Percentiles rank a stretch among this genome's conserved stretches.
Evolutionary conservation across 1,140 invertebrate species (phyloP).

Genomic region (Sminthurinus signatus): DNA sequence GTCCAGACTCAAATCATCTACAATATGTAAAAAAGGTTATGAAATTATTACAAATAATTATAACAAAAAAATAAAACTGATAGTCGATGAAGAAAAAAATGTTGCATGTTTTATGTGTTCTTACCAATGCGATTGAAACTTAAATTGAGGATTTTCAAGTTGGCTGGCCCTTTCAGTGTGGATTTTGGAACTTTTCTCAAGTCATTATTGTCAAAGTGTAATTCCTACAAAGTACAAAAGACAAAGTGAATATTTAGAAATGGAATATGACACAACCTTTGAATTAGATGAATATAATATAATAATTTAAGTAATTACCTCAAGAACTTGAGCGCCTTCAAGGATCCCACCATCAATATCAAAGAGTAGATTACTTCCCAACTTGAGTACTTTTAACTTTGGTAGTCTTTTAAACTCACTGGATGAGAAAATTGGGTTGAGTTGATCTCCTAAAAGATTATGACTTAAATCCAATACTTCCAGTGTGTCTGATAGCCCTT

Average conservation of each 20-base stretch:
- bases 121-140: slow-evolving; percentile 74
- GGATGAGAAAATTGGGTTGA: slow-evolving; percentile 82
- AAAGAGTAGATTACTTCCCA: slow-evolving; percentile 68
- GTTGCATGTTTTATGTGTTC: slow-evolving; percentile 20
- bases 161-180: slow-evolving; percentile 68
- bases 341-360: slow-evolving; percentile 76
- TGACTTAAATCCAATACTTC: slow-evolving; percentile 64
- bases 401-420: slow-evolving; percentile 70
- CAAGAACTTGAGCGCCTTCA: slow-evolving; percentile 56
- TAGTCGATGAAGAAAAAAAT: neutral
- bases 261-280: neutral
- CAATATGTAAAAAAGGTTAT: neutral
- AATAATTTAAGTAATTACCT: slow-evolving; percentile 44
- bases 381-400: slow-evolving; percentile 64
- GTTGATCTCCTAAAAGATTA: slow-evolving; percentile 76
- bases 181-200: slow-evolving; percentile 63
- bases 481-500: slow-evolving; percentile 58
- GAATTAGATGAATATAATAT: too few species aligned
- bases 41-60: too few species aligned
- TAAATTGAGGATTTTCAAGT: slow-evolving; percentile 63
- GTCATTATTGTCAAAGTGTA: slow-evolving; percentile 72
- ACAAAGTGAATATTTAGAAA: neutral
- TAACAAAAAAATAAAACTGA: neutral
- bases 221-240: slow-evolving; percentile 59
- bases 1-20: slow-evolving; percentile 31